Base-by-base conservation (phyloP, 2,113 vertebrate genomes). In the Sapajus apella region DNA sequence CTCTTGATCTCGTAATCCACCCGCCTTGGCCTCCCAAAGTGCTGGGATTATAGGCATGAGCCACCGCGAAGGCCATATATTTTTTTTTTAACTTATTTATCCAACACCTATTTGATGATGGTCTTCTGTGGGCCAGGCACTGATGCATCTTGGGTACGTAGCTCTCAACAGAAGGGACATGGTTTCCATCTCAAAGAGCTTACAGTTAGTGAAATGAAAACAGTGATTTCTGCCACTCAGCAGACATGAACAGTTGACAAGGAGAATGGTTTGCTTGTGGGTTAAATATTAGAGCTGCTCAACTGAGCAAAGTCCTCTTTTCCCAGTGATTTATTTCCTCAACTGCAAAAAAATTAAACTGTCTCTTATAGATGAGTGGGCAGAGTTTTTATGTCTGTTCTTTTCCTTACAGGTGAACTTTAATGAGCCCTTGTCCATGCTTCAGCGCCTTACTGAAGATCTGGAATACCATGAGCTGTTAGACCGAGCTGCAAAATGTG, bases 361-460 rank as follows among this genome's bases (percentile, higher is more conserved):
- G 2, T 96, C 43, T 50, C 11, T 20, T 50, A 1, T 0, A 27
- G 50, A 3, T n/a, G 14, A 56, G 61, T 76, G 40, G 92, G 35
- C 55, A 50, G 1, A 70, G 72, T 52, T 47, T 45, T 97, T 8
- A 75, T 16, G 13, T 45, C 58, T 87, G 0, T 18, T 5, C 18
- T 94, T 58, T 90, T 30, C 3, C 47, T 87, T 86, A 45, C 79
- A 99, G 99, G 99, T 99, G 55, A 99, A 99, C 98, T 99, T 99
- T 98, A 99, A 99, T 0, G 99, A 99, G 98, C 99, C 99, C 14
- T 97, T 99, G 68, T 99, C 99, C 50, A 99, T 99, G 99, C 99
- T 99, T 96, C 99, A 99, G 97, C 99, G 99, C 94, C 98, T 99
- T 40, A 99, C 99, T 0, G 99, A 99, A 98, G 99, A 99, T 97